These are phyloP conservation scores for Oegoconia quadripuncta DNA, from an alignment of 2,888 invertebrate species.

Conservation along the genomic window DNA sequence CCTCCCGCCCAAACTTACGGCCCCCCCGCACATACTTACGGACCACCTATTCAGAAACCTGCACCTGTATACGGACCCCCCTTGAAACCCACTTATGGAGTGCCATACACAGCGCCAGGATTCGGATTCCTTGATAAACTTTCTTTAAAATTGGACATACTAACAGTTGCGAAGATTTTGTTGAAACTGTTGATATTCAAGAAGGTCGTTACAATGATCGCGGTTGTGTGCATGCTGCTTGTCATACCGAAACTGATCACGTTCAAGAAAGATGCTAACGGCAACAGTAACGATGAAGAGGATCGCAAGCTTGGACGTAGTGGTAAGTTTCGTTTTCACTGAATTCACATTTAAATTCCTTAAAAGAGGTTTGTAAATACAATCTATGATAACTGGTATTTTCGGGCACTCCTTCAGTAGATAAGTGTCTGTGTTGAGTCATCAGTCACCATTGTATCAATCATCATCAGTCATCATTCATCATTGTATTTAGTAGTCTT, in stretches of 20 bases:
- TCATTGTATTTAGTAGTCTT: too few species aligned
- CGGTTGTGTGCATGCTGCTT: constrained; percentile 85
- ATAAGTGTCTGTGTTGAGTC: too few species aligned
- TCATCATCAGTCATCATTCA: too few species aligned
- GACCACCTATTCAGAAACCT: constrained; percentile 45
- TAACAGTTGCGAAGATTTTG: constrained; percentile 86
- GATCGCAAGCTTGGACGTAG: constrained; percentile 45
- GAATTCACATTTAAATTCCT: too few species aligned
- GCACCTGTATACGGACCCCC: constrained; percentile 66
- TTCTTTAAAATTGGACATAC: constrained; percentile 83
- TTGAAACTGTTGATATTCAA: constrained; percentile 89
- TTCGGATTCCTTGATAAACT: constrained; percentile 82
- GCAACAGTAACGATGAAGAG: constrained; percentile 47
- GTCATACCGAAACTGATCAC: constrained; percentile 85
- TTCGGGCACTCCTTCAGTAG: too few species aligned
- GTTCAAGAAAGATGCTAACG: constrained; percentile 60
- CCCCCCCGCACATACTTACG: constrained; percentile 57
- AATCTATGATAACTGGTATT: too few species aligned
- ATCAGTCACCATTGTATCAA: too few species aligned
- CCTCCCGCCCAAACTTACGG: constrained; percentile 62
- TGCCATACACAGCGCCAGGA: constrained; percentile 77
- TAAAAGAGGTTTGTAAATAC: too few species aligned
- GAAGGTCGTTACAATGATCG: constrained; percentile 89
- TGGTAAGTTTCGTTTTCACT: constrained; percentile 41
- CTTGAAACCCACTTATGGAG: constrained; percentile 66